A percentile compares a stretch with the other conserved stretches of the same genome.
phyloP scores from a whole-genome alignment of 2,113 vertebrate species.

The Chiloscyllium plagiosum region DNA sequence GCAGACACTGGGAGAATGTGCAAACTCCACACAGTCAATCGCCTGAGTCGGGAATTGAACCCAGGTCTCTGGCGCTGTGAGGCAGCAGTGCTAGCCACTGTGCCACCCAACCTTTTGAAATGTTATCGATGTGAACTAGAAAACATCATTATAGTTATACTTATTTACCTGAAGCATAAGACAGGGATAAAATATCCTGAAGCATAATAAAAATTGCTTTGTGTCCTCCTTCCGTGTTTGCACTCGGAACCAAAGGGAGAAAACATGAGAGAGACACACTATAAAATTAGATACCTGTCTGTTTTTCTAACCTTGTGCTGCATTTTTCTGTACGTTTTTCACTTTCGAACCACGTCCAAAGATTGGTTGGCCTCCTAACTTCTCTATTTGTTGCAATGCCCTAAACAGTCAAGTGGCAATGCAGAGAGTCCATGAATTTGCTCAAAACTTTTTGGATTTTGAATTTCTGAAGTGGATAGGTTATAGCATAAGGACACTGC shows the following conservation, averaged over 20 bases:
- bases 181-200: not conserved
- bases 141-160: not conserved
- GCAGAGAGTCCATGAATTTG: not conserved
- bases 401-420: not conserved
- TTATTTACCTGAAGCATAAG: not conserved
- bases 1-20: no score
- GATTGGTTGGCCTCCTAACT: not conserved
- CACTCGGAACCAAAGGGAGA: no score
- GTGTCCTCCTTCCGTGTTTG: not conserved
- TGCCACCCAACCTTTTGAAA: no score
- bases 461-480: not conserved
- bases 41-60: no score
- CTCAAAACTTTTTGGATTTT: not conserved
- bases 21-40: no score
- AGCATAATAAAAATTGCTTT: not conserved
- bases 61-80: no score
- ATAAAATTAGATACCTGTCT: not conserved
- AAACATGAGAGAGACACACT: not conserved
- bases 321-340: not conserved
- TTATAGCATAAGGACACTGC: not conserved
- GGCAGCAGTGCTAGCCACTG: no score
- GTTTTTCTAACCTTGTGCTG: not conserved
- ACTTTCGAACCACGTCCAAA: not conserved
- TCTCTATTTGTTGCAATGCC: not conserved
- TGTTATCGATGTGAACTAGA: not conserved